Base-by-base conservation (phyloP, 2,113 vertebrate species). In the Callipepla squamata region DNA sequence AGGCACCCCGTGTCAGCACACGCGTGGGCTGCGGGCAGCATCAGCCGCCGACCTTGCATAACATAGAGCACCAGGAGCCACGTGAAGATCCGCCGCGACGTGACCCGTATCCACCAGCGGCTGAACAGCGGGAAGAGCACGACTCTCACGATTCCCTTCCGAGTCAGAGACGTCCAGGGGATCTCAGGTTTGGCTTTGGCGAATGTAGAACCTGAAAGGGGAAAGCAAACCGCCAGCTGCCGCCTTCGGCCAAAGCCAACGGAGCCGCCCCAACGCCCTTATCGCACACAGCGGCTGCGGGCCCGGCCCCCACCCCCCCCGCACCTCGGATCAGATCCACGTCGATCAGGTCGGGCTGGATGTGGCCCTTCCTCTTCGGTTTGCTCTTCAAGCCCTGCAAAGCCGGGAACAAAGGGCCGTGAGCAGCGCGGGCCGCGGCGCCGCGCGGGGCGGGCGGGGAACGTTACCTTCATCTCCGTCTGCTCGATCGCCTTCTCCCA, bases 401-500 rank as follows among this genome's bases (percentile, higher is more conserved):
- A 93, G 75, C 80, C 82, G 83, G 81, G 61, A 69, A 90, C 63
- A 65, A 68, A 90, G 70, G 67, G 73, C 34, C 4, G 72, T 70
- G 7, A 73, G 58, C 25, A 1, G 47, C 42, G 20, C 50, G 40
- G 25, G 62, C 3, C 48, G 50, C 58, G 2, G 28, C 26, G 18
- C 17, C 26, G 47, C 45, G 10, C 45, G 2, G 42, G 21, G 28
- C 8, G 69, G 36, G 57, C 77, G 80, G 42, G 6, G 76, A 44
- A 47, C 80, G 97, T 97, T 98, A 99, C 99, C 98, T 99, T 99
- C 92, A 99, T 98, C 97, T 99, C 98, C 22, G 98, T 97, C 96
- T 99, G 98, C 95, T 99, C 99, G 92, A 99, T 95, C 72, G 99
- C 99, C 94, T 99, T 99, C 97, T 99, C 99, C 99, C 99, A 99